Evolutionary conservation across 2,113 vertebrate species (phyloP).

Genomic region (Hypomesus transpacificus): DNA sequence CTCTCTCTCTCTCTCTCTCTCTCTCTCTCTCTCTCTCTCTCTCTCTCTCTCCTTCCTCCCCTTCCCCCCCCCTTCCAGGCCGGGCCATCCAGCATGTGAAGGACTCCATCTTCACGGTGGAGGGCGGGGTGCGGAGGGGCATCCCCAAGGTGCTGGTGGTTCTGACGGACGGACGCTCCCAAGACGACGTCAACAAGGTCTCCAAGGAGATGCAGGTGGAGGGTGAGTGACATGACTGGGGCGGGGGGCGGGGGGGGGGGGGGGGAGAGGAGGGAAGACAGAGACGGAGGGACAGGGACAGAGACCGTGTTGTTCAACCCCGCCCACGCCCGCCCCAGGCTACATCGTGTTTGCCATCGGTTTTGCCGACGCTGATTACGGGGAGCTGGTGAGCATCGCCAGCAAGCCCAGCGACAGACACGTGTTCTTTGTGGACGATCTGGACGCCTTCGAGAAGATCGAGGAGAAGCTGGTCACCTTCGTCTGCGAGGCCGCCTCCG

Average conservation of each 20-base stretch:
- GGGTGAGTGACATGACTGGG: conserved; percentile 76
- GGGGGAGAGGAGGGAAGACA: no score
- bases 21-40: not conserved
- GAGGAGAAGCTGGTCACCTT: conserved; percentile 97
- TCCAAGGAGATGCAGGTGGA: conserved; percentile 90
- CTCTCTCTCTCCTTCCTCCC: not conserved
- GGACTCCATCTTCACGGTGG: conserved; percentile 80
- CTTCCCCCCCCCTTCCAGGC: conserved; percentile 71
- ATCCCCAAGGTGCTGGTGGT: conserved; percentile 93
- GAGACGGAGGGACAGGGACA: no score
- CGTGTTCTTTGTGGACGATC: conserved; percentile 96
- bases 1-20: not conserved
- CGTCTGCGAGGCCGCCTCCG: conserved; percentile 94
- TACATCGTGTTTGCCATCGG: conserved; percentile 93
- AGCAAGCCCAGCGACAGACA: conserved; percentile 91
- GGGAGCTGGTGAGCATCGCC: conserved; percentile 91
- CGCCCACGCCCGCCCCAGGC: conserved; percentile 72
- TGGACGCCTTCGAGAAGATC: conserved; percentile 93
- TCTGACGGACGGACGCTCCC: conserved; percentile 92
- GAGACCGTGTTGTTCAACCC: no score
- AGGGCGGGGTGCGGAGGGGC: conserved; percentile 83
- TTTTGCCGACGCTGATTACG: conserved; percentile 93
- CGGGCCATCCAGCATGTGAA: conserved; percentile 90
- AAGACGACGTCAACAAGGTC: conserved; percentile 91
- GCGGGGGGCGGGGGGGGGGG: no score